A percentile compares a stretch with the other conserved stretches of the same genome.
These are phyloP conservation scores for Nudaria mundana DNA, from an alignment of 2,888 invertebrate species.

Conservation along the genomic window DNA sequence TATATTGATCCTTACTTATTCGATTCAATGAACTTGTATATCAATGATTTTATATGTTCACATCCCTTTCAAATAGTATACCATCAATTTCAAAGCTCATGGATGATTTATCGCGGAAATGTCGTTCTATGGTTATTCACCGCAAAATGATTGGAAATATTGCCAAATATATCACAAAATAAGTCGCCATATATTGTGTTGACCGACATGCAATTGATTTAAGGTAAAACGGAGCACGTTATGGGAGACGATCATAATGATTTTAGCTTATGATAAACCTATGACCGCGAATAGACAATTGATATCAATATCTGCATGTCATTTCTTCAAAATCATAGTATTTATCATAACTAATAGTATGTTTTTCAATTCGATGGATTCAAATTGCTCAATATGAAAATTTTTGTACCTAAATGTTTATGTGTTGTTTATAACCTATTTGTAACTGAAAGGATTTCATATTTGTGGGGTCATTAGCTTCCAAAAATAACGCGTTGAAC, in stretches of 20 bases:
- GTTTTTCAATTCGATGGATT: too few relatives aligned
- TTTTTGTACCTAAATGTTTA: too few relatives aligned
- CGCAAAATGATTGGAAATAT: conserved; percentile 33
- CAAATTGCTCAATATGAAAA: too few relatives aligned
- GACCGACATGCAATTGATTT: conserved; percentile 31
- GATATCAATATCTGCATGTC: conserved; percentile 35
- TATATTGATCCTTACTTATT: conserved; percentile 25
- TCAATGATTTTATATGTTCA: conserved; percentile 38
- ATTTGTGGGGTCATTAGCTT: too few relatives aligned
- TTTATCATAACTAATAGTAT: too few relatives aligned
- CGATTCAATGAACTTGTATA: conserved; percentile 22
- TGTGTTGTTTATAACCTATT: too few relatives aligned
- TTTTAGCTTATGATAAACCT: conserved; percentile 24
- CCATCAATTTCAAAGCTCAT: conserved; percentile 43
- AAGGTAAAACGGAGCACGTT: conserved; percentile 24
- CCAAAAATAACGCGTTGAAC: too few relatives aligned
- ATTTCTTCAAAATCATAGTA: too few relatives aligned
- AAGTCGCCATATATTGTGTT: conserved; percentile 34
- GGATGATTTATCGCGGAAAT: conserved; percentile 54
- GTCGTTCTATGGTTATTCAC: conserved; percentile 32
- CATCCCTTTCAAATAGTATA: conserved; percentile 46
- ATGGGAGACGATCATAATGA: conserved; percentile 37
- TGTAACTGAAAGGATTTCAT: too few relatives aligned
- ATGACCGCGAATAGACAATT: conserved; percentile 36
- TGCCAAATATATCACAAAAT: conserved; percentile 34